Conservation (phyloP, 2,888 invertebrate species). For the Latrodectus elegans region DNA sequence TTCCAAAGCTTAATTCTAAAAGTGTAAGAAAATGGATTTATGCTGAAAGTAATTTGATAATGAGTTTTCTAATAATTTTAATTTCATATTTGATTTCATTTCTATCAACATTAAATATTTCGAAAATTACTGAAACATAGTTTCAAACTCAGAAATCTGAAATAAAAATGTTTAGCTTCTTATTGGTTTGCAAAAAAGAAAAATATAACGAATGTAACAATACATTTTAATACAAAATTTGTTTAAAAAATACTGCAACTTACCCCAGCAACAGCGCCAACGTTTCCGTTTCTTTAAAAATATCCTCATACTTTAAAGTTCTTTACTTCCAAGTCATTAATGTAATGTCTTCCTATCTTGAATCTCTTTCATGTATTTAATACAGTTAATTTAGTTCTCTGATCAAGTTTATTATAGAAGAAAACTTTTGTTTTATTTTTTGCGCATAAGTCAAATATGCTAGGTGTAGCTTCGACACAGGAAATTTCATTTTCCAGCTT, state of each 20-base stretch:
- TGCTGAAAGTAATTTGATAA: no score
- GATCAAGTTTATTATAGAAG: conserved; percentile 28
- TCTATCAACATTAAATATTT: no score
- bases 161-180: background rate
- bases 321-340: conserved; percentile 56
- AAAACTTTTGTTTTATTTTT: conserved; percentile 2
- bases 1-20: no score
- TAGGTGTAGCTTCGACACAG: conserved; percentile 43
- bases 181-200: background rate
- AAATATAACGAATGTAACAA: conserved; percentile 34
- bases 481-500: conserved; percentile 41
- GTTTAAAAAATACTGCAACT: conserved; percentile 65
- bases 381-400: conserved; percentile 40
- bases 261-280: conserved; percentile 60
- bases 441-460: conserved; percentile 27
- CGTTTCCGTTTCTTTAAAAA: conserved; percentile 56
- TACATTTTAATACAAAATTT: conserved; percentile 53
- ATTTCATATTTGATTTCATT: no score
- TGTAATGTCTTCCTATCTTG: conserved; percentile 57
- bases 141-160: background rate
- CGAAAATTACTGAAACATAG: no score
- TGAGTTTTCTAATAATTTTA: no score
- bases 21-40: no score
- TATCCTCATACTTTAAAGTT: conserved; percentile 66
- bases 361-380: conserved; percentile 13